Conservation (phyloP, 1,140 invertebrate species). For the Epicauta chinensis region DNA sequence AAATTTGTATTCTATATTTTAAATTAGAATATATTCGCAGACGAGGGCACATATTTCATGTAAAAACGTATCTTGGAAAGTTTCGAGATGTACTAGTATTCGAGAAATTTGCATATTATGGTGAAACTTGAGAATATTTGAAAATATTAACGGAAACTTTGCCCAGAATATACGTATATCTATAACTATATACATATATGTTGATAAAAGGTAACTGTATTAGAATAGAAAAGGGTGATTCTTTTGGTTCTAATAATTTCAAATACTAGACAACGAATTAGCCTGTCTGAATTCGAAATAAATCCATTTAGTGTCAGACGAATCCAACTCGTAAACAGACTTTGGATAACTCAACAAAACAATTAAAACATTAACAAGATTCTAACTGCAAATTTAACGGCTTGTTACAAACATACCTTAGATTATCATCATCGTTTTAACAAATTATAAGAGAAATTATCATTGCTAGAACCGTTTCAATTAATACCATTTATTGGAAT, state of each 20-base stretch:
- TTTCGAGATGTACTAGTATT: slow-evolving; percentile 35
- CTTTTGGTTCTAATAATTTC: slow-evolving; percentile 24
- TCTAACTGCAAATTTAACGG: slow-evolving; percentile 35
- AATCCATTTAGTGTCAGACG: slow-evolving; percentile 25
- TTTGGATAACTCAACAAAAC: slow-evolving; percentile 35
- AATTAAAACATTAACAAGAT: slow-evolving; percentile 38
- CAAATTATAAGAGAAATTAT: too few relatives aligned
- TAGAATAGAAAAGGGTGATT: slow-evolving; percentile 24
- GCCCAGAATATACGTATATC: background rate
- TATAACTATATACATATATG: background rate
- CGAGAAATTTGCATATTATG: slow-evolving; percentile 39
- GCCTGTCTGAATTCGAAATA: slow-evolving; percentile 17
- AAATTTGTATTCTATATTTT: slow-evolving; percentile 45
- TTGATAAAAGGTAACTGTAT: background rate
- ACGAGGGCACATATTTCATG: slow-evolving; percentile 40
- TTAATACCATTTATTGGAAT: slow-evolving; percentile 11
- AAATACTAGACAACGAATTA: slow-evolving; percentile 14
- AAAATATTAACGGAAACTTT: slow-evolving; percentile 31
- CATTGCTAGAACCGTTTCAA: too few relatives aligned
- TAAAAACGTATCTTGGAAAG: slow-evolving; percentile 40
- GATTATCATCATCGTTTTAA: too few relatives aligned
- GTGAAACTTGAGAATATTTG: slow-evolving; percentile 36
- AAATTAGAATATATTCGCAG: slow-evolving; percentile 43
- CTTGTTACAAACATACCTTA: slow-evolving; percentile 32
- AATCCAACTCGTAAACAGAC: slow-evolving; percentile 21